Evolutionary conservation across 2,888 invertebrate genomes (phyloP).

Genomic region (Limnephilus rhombicus): DNA sequence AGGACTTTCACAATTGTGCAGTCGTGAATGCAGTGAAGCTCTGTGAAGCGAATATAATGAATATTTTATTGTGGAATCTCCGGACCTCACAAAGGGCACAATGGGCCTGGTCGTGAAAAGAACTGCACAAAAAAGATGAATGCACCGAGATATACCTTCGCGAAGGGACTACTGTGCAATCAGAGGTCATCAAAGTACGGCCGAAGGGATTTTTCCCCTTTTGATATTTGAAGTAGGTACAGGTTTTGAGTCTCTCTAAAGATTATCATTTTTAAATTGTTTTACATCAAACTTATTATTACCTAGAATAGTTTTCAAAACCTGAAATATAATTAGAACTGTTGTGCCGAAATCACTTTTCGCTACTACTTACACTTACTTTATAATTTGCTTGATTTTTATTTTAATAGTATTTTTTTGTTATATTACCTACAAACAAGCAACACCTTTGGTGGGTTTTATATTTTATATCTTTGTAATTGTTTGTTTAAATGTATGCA

Average conservation of each 20-base stretch:
- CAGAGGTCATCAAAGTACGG: not conserved
- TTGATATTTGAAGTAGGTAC: not conserved
- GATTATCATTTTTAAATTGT: not conserved
- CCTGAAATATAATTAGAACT: too few relatives aligned
- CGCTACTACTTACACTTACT: too few relatives aligned
- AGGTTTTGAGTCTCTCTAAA: too few relatives aligned
- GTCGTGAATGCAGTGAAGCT: slow-evolving; percentile 18
- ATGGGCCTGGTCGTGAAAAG: slow-evolving; percentile 26
- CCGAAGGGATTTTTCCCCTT: slow-evolving; percentile 13
- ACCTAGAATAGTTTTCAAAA: too few relatives aligned
- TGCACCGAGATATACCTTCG: not conserved
- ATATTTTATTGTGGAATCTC: slow-evolving; percentile 35
- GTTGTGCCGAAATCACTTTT: too few relatives aligned
- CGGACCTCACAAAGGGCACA: slow-evolving; percentile 13
- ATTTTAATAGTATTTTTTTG: too few relatives aligned
- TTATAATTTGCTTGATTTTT: too few relatives aligned
- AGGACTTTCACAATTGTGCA: not conserved
- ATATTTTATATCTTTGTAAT: too few relatives aligned
- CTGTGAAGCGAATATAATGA: slow-evolving; percentile 39
- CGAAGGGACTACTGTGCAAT: slow-evolving; percentile 21
- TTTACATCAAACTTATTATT: not conserved
- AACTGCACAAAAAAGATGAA: slow-evolving; percentile 42
- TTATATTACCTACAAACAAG: too few relatives aligned
- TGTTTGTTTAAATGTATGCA: too few relatives aligned
- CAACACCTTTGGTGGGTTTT: too few relatives aligned